A percentile compares a stretch with the other conserved stretches of the same genome.
Evolutionary conservation across 2,113 vertebrate species (phyloP).

Genomic region (Galemys pyrenaicus): DNA sequence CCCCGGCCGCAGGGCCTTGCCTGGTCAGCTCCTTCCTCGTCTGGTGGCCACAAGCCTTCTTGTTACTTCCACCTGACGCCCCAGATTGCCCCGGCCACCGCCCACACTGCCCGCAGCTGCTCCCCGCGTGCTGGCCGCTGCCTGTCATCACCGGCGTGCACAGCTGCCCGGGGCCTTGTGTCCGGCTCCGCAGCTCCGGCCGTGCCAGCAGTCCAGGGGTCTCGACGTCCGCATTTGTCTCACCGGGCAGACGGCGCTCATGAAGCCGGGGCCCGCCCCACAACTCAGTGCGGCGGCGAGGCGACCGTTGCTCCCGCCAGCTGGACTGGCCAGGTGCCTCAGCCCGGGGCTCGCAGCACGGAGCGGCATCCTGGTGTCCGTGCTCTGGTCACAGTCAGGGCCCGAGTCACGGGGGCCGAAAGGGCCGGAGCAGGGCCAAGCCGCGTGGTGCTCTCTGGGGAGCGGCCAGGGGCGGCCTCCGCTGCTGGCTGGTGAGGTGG

Average conservation of each 20-base stretch:
- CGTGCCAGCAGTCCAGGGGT: too few species aligned
- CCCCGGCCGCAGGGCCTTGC: background rate
- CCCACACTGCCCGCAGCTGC: background rate
- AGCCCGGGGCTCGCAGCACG: background rate
- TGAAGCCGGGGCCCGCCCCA: background rate
- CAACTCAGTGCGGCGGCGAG: too few species aligned
- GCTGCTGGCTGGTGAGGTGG: background rate
- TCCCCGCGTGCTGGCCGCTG: background rate
- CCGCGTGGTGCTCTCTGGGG: too few species aligned
- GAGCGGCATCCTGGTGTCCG: rapidly evolving
- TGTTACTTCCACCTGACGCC: background rate
- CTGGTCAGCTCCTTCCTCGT: too few species aligned
- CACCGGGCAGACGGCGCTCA: background rate
- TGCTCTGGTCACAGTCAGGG: rapidly evolving
- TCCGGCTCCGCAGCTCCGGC: background rate
- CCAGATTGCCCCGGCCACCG: background rate
- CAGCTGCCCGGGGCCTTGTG: background rate
- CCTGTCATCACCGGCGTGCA: rapidly evolving
- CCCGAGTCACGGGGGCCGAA: too few species aligned
- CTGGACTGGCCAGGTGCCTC: rapidly evolving
- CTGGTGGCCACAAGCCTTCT: too few species aligned
- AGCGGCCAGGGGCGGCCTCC: too few species aligned
- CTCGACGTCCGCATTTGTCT: rapidly evolving
- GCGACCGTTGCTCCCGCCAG: too few species aligned
- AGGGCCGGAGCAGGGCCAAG: too few species aligned